Evolutionary conservation across 2,113 vertebrate genomes (phyloP), one percentile per base, ranked within the genome.

Genomic region (Balaeniceps rex): DNA sequence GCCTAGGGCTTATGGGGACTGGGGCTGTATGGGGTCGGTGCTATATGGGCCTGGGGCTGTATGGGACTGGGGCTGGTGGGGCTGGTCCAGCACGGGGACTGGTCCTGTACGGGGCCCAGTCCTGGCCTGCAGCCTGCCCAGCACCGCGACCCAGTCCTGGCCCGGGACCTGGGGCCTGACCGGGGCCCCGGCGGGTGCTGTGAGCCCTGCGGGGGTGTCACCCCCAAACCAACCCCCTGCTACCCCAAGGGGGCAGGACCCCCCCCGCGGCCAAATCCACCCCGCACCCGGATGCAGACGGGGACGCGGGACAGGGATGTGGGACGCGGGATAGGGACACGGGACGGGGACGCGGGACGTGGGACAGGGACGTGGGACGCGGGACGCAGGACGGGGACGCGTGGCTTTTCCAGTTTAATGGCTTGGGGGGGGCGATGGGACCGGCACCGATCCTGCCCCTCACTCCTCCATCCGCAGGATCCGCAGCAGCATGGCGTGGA

Each of bases 401-500:
- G 8, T 1, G 3, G 29, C n/a, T 49, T 36, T 8, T 61, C 44
- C 58, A 34, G 21, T 91, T 91, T 92, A 92, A 81, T 92, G 81
- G 10, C 57, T 11, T 42, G 40, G 6, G 31, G 29, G 33, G 17
- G 28, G n/a, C 2, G 1, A 0, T 1, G 29, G 63, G 63, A 1
- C 19, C 4, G 14, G 46, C 19, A 1, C 65, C 19, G 0, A 7
- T 34, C 79, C 88, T 14, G 80, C 49, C 46, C 46, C 25, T 68
- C 83, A 40, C 33, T 71, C 94, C 61, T 96, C 90, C 22, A 57
- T n/a, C 64, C 70, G 95, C 90, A 98, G 97, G 49, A 98, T 98
- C n/a, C 76, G 90, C 51, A 97, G 96, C 25, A 98, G 94, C 64
- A 94, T 87, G 9, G 71, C 57, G 44, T 98, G 97, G 7, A 97